Percentiles rank a stretch among this genome's conserved stretches.
phyloP scores from a whole-genome alignment of 2,888 invertebrate genomes.

The Agriopis aurantiaria region DNA sequence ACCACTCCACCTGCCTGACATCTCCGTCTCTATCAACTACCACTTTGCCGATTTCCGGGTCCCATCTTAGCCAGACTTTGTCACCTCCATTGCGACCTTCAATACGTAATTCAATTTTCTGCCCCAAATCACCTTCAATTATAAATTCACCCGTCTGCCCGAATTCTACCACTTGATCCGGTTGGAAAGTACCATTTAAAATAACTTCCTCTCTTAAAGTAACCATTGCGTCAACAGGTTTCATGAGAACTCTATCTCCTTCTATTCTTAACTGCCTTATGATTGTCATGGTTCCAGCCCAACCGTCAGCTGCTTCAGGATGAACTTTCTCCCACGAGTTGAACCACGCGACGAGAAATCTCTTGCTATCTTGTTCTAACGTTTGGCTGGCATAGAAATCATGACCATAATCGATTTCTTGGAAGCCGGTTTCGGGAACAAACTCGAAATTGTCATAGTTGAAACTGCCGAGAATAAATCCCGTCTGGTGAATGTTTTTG shows the following conservation, averaged over 20 bases:
- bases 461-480: slow-evolving; percentile 79
- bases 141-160: slow-evolving; percentile 71
- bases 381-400: slow-evolving; percentile 83
- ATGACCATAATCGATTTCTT: slow-evolving; percentile 79
- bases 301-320: slow-evolving; percentile 75
- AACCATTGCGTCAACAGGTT: slow-evolving; percentile 66
- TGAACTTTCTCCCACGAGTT: slow-evolving; percentile 76
- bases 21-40: slow-evolving; percentile 70
- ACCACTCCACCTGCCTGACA: slow-evolving; percentile 75
- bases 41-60: slow-evolving; percentile 64
- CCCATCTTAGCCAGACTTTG: slow-evolving; percentile 62
- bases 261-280: slow-evolving; percentile 69
- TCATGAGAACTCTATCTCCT: slow-evolving; percentile 68
- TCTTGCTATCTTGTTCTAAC: slow-evolving; percentile 66
- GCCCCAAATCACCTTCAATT: slow-evolving; percentile 59
- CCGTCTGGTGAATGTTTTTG: slow-evolving; percentile 73
- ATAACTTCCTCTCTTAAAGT: slow-evolving; percentile 59
- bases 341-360: slow-evolving; percentile 77
- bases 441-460: slow-evolving; percentile 75
- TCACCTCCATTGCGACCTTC: slow-evolving; percentile 69
- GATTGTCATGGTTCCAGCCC: slow-evolving; percentile 79
- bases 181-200: slow-evolving; percentile 53
- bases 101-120: slow-evolving; percentile 63
- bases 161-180: slow-evolving; percentile 54
- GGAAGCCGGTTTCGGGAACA: slow-evolving; percentile 67